These are phyloP conservation scores for Sclerodermus sp. DNA, from an alignment of 2,888 invertebrate genomes.

Conservation along the genomic window DNA sequence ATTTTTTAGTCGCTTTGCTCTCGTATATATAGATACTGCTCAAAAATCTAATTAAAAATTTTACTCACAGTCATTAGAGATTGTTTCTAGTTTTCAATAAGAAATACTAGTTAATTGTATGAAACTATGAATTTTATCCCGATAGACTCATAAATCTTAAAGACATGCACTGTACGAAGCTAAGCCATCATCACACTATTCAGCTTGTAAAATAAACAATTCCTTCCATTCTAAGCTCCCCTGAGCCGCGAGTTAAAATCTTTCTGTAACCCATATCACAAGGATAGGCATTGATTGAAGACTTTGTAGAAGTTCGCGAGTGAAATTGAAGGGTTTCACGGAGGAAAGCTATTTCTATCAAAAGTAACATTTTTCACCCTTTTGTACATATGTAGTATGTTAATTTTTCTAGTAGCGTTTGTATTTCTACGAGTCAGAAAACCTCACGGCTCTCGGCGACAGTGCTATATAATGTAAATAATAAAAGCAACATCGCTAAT, in stretches of 20 bases:
- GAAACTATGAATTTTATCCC: slow-evolving; percentile 22
- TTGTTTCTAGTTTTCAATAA: slow-evolving; percentile 54
- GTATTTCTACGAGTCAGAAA: slow-evolving; percentile 5
- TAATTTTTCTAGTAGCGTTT: neutral
- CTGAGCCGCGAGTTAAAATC: slow-evolving; percentile 16
- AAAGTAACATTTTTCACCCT: slow-evolving; percentile 7
- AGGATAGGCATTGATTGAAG: too few species aligned
- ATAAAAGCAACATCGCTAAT: slow-evolving; percentile 41
- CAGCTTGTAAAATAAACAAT: slow-evolving; percentile 49
- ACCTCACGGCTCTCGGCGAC: slow-evolving; percentile 44
- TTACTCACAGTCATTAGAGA: slow-evolving; percentile 56
- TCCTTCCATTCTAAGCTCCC: slow-evolving; percentile 39
- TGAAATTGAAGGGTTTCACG: too few species aligned
- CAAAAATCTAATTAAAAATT: slow-evolving; percentile 51
- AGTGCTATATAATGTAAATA: slow-evolving; percentile 52
- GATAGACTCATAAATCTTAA: slow-evolving; percentile 17
- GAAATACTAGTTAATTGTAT: slow-evolving; percentile 23
- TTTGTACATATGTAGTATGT: slow-evolving; percentile 33
- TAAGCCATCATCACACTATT: slow-evolving; percentile 37
- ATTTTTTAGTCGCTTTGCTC: slow-evolving; percentile 17
- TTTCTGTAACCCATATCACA: too few species aligned
- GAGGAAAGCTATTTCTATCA: neutral
- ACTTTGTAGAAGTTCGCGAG: too few species aligned
- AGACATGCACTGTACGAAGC: slow-evolving; percentile 29
- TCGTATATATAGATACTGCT: slow-evolving; percentile 49